Evolutionary conservation across 2,797 vertebrate species (phyloP).

Genomic region (Odontamblyopus lacepedii): DNA sequence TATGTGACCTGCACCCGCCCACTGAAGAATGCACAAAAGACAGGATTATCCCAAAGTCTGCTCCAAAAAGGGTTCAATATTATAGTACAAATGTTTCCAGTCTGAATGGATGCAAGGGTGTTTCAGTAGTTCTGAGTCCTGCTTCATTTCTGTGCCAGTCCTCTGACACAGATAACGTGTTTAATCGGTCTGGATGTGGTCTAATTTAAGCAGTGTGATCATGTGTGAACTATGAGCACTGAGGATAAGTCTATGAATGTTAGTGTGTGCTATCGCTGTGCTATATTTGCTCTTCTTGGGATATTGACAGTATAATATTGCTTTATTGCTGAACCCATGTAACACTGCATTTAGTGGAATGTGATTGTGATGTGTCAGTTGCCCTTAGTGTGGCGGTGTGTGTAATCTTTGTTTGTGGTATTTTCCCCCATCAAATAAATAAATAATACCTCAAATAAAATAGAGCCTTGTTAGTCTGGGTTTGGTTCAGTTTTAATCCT

Average conservation of each 20-base stretch:
- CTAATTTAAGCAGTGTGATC: background rate
- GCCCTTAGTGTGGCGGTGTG: background rate
- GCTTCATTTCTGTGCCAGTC: background rate
- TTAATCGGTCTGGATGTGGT: background rate
- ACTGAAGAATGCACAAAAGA: constrained; percentile 27
- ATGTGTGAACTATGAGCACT: background rate
- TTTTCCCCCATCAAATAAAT: too few species aligned
- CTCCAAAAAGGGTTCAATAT: background rate
- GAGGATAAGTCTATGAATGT: background rate
- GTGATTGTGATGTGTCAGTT: background rate
- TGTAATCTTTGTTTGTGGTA: too few species aligned
- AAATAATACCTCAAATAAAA: too few species aligned
- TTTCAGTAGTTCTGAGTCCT: background rate
- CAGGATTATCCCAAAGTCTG: constrained; percentile 28
- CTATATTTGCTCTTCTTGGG: background rate
- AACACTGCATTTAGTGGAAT: background rate
- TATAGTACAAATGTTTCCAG: background rate
- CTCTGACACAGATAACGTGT: background rate
- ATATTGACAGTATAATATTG: background rate
- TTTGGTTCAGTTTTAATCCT: too few species aligned
- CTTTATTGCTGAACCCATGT: background rate
- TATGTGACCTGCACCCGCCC: constrained; percentile 42
- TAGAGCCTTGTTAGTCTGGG: too few species aligned
- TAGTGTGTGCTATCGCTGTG: background rate
- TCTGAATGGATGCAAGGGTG: background rate